phyloP scores from a whole-genome alignment of 2,888 invertebrate species.

The Phragmatobia fuliginosa region DNA sequence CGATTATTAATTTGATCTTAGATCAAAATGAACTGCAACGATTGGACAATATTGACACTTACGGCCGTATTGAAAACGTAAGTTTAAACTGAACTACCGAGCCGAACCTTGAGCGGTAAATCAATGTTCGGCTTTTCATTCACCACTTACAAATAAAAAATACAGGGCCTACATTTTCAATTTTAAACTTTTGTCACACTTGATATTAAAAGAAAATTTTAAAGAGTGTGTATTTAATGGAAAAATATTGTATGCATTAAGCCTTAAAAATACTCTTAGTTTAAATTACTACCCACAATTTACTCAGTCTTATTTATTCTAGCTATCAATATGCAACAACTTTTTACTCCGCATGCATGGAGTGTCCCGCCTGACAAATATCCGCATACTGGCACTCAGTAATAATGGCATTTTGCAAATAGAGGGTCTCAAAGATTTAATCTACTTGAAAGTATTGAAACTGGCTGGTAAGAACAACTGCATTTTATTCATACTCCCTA shows the following conservation, averaged over 20 bases:
- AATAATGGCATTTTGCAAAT: constrained; percentile 96
- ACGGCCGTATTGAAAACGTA: constrained; percentile 92
- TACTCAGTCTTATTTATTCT: constrained; percentile 54
- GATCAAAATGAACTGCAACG: constrained; percentile 96
- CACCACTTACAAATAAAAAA: not conserved
- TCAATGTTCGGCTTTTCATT: not conserved
- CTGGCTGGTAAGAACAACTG: constrained; percentile 81
- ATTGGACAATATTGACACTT: constrained; percentile 95
- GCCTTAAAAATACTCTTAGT: not conserved
- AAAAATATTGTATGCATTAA: not conserved
- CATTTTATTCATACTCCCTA: not conserved
- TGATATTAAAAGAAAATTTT: not conserved
- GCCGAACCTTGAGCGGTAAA: not conserved
- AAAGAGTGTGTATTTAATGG: not conserved
- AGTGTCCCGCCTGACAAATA: constrained; percentile 91
- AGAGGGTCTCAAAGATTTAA: constrained; percentile 95
- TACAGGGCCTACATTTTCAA: not conserved
- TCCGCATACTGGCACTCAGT: constrained; percentile 93
- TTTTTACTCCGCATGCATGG: constrained; percentile 95
- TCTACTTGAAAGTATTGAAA: constrained; percentile 93
- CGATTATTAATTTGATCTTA: constrained; percentile 90
- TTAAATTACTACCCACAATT: not conserved
- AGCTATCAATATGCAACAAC: constrained; percentile 95
- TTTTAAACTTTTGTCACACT: not conserved
- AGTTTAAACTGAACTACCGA: constrained; percentile 34